Evolutionary conservation across 2,113 vertebrate species (phyloP), one percentile per base, ranked within the genome.

Genomic region (Laticauda laticaudata): DNA sequence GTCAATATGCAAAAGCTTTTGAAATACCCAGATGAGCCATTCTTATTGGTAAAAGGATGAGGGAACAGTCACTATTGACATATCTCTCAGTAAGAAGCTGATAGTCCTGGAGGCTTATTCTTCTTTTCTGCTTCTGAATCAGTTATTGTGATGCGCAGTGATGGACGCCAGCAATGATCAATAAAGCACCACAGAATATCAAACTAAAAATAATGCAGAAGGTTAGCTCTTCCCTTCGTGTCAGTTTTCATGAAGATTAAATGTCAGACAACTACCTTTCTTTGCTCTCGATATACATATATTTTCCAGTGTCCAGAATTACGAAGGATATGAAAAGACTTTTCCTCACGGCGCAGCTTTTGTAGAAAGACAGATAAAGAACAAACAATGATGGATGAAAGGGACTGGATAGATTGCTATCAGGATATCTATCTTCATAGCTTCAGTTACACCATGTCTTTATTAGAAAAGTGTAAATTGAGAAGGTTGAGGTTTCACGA

Each of bases 111-210:
- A 90, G 91, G 94, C 81, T 94, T 88, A 48, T 15, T 92, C 86
- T 75, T 87, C 48, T n/a, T 85, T 93, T 89, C 93, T 92, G 86
- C 87, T 90, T 94, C 92, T 92, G 69, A 94, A 92, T 91, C 69
- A 91, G 91, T 92, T 96, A 92, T 51, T 86, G 0, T 92, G 91
- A 56, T 0, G 93, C 3, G 3, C 39, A 85, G 88, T 90, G 94
- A 95, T 0, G 0, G 89, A 92, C 0, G 0, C 2, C 75, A 93
- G n/a, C 34, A 51, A n/a, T 93, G 93, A 96, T 96, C 94, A 95
- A 96, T 94, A 94, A 90, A 95, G 57, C 5, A 2, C 34, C 89
- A 94, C 3, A 26, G 95, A 96, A 95, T 39, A 92, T 86, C 57
- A 93, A 53, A 26, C 85, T 93, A 23, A 89, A 96, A 93, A 93